Evolutionary conservation across 2,113 vertebrate genomes (phyloP).

Genomic region (Ceyx margarethae): DNA sequence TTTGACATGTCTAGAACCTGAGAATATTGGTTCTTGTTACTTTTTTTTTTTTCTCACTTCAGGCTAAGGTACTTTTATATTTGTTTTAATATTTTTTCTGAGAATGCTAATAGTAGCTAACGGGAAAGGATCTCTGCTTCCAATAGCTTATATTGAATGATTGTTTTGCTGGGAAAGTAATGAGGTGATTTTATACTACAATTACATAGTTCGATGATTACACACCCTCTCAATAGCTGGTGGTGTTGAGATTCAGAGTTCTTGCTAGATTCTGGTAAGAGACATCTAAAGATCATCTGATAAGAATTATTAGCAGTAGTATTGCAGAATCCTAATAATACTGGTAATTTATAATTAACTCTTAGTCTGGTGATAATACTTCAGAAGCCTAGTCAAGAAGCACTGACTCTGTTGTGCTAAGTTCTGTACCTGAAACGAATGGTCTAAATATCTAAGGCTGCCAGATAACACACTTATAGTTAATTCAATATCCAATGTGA

Average conservation of each 20-base stretch:
- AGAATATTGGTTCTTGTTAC: background rate
- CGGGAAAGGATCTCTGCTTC: slow-evolving; percentile 10
- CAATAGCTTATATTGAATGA: background rate
- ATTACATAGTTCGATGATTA: background rate
- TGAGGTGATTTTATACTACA: background rate
- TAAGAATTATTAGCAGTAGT: background rate
- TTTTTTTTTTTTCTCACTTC: background rate
- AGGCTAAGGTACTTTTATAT: background rate
- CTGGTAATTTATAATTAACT: background rate
- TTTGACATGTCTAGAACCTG: slow-evolving; percentile 3
- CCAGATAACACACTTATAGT: background rate
- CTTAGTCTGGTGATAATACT: background rate
- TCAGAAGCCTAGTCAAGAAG: background rate
- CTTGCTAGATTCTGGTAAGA: background rate
- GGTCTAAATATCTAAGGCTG: background rate
- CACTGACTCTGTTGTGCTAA: background rate
- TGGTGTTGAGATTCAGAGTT: background rate
- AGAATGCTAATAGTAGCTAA: background rate
- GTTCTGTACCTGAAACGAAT: background rate
- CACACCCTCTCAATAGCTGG: background rate
- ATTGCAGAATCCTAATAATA: background rate
- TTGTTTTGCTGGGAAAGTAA: slow-evolving; percentile 41
- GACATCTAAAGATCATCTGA: background rate
- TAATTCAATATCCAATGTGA: background rate
- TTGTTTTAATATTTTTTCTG: slow-evolving; percentile 19